Evolutionary conservation across 2,888 invertebrate genomes (phyloP).

Genomic region (Tipula vernalis): DNA sequence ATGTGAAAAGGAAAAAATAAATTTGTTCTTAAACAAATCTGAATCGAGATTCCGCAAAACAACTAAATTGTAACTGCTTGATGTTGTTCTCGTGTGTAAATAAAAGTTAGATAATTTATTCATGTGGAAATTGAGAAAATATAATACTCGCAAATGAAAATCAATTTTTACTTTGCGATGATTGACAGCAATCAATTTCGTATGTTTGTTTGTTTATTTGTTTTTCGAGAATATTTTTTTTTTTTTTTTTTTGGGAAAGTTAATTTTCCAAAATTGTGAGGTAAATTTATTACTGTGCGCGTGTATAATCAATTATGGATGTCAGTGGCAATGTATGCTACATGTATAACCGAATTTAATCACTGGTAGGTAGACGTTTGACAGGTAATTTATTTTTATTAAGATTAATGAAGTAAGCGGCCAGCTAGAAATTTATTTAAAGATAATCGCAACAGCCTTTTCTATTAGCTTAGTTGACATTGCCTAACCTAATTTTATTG

Average conservation of each 20-base stretch:
- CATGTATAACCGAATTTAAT: background rate
- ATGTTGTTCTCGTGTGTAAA: background rate
- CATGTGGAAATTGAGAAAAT: background rate
- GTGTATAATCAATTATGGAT: background rate
- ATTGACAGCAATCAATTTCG: background rate
- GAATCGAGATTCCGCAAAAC: background rate
- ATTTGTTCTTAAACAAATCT: background rate
- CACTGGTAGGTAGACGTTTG: background rate
- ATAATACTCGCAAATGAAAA: background rate
- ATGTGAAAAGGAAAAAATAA: background rate
- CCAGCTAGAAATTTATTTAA: background rate
- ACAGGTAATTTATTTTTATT: background rate
- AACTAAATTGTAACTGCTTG: constrained; percentile 4
- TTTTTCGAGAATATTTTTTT: background rate
- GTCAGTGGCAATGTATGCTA: background rate
- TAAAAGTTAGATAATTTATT: background rate
- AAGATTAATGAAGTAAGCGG: background rate
- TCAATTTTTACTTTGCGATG: background rate
- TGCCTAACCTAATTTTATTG: background rate
- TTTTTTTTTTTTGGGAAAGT: background rate
- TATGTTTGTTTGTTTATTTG: background rate
- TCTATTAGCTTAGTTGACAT: background rate
- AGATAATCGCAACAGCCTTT: background rate
- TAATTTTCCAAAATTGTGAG: background rate
- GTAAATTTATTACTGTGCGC: background rate